phyloP scores from a whole-genome alignment of 2,888 invertebrate genomes.

The Baccha elongata region DNA sequence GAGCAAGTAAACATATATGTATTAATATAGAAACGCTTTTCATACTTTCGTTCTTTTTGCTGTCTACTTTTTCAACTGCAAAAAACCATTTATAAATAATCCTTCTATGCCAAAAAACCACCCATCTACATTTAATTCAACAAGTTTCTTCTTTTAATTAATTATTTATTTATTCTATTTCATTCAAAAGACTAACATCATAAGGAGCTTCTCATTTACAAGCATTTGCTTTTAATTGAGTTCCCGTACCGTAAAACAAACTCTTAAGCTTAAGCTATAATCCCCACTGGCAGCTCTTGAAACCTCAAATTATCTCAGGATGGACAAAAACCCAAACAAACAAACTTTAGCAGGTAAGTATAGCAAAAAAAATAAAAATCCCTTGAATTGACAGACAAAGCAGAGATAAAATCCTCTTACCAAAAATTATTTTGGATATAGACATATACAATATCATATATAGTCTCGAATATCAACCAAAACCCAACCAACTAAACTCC shows the following conservation, averaged over 20 bases:
- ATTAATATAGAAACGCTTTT: too few species aligned
- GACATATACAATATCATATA: background rate
- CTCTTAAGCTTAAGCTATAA: slow-evolving; percentile 7
- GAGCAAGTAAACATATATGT: too few species aligned
- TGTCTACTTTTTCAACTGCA: too few species aligned
- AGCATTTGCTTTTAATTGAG: slow-evolving; percentile 27
- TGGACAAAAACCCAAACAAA: slow-evolving; percentile 10
- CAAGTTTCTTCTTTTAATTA: slow-evolving; percentile 43
- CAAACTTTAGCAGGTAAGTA: background rate
- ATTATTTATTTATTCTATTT: slow-evolving; percentile 31
- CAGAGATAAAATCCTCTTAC: background rate
- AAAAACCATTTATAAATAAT: too few species aligned
- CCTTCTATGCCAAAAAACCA: background rate
- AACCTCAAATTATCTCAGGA: slow-evolving; percentile 18
- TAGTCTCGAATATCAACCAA: background rate
- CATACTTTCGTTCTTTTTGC: too few species aligned
- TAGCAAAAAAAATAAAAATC: background rate
- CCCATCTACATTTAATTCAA: background rate
- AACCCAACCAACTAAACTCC: background rate
- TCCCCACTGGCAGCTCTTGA: slow-evolving; percentile 18
- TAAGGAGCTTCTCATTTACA: background rate
- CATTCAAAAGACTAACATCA: background rate
- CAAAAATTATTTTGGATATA: background rate
- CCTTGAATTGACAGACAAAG: background rate
- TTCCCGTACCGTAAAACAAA: slow-evolving; percentile 1